Conservation (phyloP, 2,888 invertebrate species). For the Chrysolina haemoptera region DNA sequence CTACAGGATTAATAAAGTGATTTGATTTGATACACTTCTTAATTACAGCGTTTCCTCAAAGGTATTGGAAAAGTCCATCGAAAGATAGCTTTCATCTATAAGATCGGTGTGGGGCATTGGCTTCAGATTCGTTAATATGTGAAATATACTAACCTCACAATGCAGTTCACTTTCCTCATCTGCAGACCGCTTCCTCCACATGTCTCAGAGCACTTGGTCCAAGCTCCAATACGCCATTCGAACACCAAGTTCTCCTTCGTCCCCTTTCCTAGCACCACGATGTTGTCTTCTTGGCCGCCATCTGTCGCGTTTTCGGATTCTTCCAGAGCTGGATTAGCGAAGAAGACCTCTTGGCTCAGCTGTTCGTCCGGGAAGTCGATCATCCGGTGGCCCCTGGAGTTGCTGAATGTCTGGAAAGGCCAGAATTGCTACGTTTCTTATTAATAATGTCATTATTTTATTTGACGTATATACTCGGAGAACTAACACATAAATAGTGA, state of each 20-base stretch:
- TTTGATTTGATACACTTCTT: no score
- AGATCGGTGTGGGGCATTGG: no score
- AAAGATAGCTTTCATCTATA: no score
- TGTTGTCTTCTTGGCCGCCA: conserved; percentile 56
- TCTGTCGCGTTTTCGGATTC: conserved; percentile 42
- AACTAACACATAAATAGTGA: no score
- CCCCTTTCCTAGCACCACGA: conserved; percentile 67
- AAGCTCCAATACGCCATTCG: conserved; percentile 86
- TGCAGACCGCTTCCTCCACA: conserved; percentile 85
- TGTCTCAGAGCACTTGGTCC: conserved; percentile 89
- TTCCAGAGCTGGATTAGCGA: conserved; percentile 23
- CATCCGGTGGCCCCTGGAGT: conserved; percentile 81
- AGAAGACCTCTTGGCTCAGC: conserved; percentile 21
- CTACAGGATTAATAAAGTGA: no score
- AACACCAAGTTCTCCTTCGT: conserved; percentile 74
- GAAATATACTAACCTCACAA: conserved; percentile 69
- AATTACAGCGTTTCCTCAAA: no score
- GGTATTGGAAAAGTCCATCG: no score
- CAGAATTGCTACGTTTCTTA: conserved; percentile 82
- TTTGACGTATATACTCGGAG: neutral
- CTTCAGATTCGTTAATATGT: no score
- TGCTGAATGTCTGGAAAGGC: conserved; percentile 85
- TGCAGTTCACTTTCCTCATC: conserved; percentile 81
- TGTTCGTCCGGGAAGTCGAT: conserved; percentile 69
- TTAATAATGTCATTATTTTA: conserved; percentile 57